Conservation (phyloP, 1,140 invertebrate species). For the Meloidogyne hapla region DNA sequence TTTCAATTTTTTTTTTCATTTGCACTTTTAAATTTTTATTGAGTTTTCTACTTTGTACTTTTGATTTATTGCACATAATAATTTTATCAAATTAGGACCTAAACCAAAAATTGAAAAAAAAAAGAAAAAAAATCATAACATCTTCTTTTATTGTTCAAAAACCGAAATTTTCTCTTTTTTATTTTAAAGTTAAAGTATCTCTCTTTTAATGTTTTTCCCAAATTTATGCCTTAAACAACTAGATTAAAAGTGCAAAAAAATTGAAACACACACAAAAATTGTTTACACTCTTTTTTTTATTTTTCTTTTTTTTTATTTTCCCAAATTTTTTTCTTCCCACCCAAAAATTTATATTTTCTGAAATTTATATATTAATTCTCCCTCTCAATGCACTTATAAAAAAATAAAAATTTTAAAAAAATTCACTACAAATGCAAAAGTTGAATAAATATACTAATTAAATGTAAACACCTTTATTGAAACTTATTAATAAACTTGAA, state of each 20-base stretch:
- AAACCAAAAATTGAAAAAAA: neutral
- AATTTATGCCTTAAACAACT: neutral
- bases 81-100: neutral
- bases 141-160: neutral
- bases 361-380: neutral
- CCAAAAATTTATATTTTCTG: neutral
- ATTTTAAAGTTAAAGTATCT: neutral
- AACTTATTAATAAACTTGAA: neutral
- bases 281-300: neutral
- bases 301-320: neutral
- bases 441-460: neutral
- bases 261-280: neutral
- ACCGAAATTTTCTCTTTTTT: neutral
- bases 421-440: neutral
- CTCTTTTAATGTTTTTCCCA: neutral
- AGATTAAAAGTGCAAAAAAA: slow-evolving; percentile 5
- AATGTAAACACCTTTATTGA: neutral
- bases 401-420: neutral
- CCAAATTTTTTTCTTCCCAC: too few species aligned
- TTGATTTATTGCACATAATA: neutral
- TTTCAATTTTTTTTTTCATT: too few species aligned
- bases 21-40: neutral
- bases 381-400: neutral
- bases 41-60: neutral
- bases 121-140: neutral